These are phyloP conservation scores for Pteropus alecto DNA, from an alignment of 2,113 vertebrate genomes.

Conservation along the genomic window DNA sequence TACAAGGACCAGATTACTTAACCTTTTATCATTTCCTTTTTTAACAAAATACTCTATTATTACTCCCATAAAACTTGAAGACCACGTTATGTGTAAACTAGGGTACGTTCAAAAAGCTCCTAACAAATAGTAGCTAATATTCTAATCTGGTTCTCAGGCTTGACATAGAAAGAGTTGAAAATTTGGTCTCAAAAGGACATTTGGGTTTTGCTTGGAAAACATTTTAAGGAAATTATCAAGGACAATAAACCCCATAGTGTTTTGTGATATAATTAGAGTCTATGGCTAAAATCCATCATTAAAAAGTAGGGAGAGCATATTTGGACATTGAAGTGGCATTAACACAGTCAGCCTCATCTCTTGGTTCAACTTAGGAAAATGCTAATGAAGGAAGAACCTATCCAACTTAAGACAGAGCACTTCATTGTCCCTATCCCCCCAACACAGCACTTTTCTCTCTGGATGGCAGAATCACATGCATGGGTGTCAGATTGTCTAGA, in stretches of 20 bases:
- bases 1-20: neutral
- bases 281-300: neutral
- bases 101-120: neutral
- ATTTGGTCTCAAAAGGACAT: neutral
- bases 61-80: neutral
- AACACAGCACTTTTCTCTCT: neutral
- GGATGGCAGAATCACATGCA: neutral
- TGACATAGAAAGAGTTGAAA: neutral
- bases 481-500: neutral
- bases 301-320: neutral
- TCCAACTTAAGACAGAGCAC: neutral
- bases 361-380: constrained; percentile 51
- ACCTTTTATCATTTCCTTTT: neutral
- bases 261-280: neutral
- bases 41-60: neutral
- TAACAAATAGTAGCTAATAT: neutral
- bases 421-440: neutral
- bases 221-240: neutral
- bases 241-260: neutral
- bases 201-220: constrained; percentile 13
- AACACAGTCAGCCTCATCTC: neutral
- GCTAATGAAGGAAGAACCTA: constrained; percentile 54
- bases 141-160: no score
- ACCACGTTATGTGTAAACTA: neutral
- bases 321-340: neutral